A percentile compares a stretch with the other conserved stretches of the same genome.
These are phyloP conservation scores for Antennarius striatus DNA, from an alignment of 2,113 vertebrate genomes.

Conservation along the genomic window DNA sequence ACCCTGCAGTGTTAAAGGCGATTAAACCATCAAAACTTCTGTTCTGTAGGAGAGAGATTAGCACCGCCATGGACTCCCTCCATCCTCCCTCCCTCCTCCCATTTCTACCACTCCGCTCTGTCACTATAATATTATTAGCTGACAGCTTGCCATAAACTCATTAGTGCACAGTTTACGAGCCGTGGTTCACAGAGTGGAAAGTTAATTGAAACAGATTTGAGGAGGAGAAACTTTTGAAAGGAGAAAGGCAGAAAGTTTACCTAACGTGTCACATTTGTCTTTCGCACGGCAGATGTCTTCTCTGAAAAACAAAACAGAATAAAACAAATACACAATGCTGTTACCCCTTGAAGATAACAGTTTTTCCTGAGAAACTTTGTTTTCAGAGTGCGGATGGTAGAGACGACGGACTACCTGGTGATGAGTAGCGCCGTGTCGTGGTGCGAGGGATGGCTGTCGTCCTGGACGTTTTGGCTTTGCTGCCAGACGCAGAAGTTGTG, in stretches of 20 bases:
- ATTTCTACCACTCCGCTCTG: constrained; percentile 56
- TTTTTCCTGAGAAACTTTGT: background rate
- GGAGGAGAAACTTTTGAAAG: constrained; percentile 21
- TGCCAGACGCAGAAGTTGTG: constrained; percentile 98
- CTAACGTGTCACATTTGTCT: constrained; percentile 97
- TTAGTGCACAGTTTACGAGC: constrained; percentile 49
- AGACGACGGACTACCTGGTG: constrained; percentile 83
- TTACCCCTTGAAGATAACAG: background rate
- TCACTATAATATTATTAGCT: constrained; percentile 68
- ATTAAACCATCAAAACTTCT: constrained; percentile 62
- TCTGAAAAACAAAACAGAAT: constrained; percentile 72
- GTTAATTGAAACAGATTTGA: constrained; percentile 28
- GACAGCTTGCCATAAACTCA: constrained; percentile 62
- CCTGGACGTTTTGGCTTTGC: constrained; percentile 88
- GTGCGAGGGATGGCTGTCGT: constrained; percentile 91
- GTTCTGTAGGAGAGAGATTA: constrained; percentile 62
- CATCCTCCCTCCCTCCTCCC: constrained; percentile 32
- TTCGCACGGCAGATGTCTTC: constrained; percentile 96
- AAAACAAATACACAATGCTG: background rate
- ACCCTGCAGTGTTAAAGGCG: constrained; percentile 36
- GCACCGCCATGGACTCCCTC: constrained; percentile 33
- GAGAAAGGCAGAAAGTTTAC: constrained; percentile 79
- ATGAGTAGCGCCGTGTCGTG: constrained; percentile 97
- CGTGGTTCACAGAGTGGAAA: constrained; percentile 36
- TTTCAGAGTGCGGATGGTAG: background rate